Conservation (phyloP, 2,113 vertebrate genomes). For the Epinephelus cyanopodus region DNA sequence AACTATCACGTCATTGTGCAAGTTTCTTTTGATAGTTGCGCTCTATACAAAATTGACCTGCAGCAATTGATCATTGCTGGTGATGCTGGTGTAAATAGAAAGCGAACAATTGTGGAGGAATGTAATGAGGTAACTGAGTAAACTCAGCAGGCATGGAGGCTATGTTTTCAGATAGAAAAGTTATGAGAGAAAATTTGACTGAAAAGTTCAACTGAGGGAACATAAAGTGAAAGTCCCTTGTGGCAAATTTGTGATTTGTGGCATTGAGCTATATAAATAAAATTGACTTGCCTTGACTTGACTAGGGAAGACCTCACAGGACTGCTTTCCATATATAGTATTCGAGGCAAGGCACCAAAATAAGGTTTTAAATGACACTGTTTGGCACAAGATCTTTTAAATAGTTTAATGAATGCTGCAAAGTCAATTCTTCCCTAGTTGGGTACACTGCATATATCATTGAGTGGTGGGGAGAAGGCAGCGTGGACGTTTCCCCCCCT, state of each 20-base stretch:
- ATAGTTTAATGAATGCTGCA: background rate
- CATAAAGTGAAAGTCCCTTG: background rate
- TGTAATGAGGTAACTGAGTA: background rate
- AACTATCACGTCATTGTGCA: constrained; percentile 38
- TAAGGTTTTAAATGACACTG: background rate
- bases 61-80: constrained; percentile 4
- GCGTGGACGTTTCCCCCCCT: background rate
- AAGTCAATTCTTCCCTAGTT: background rate
- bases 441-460: background rate
- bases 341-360: background rate
- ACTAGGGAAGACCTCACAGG: background rate
- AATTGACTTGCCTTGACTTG: background rate
- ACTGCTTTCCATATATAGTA: constrained; percentile 18
- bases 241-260: background rate
- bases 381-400: background rate
- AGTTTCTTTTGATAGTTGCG: constrained; percentile 48
- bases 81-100: constrained; percentile 12
- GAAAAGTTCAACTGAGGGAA: constrained; percentile 4
- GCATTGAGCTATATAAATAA: background rate
- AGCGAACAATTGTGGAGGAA: background rate
- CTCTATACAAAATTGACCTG: constrained; percentile 5
- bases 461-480: background rate
- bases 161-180: background rate
- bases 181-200: background rate
- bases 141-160: background rate